Conservation (phyloP, 2,888 invertebrate species). For the Agrotis puta region DNA sequence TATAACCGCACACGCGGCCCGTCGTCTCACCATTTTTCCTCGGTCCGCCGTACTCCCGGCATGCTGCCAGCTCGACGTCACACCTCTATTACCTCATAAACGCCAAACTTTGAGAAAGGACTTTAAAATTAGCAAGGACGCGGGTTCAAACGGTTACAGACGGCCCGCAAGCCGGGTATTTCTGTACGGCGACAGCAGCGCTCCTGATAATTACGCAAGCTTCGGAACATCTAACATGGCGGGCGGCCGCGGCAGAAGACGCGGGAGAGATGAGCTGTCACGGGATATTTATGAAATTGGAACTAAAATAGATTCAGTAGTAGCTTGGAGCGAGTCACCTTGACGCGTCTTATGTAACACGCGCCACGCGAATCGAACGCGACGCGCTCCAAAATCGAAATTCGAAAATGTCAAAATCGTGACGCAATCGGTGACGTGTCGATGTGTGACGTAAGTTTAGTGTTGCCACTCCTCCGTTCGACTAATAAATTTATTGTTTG, state of each 20-base stretch:
- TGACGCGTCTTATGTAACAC: conserved; percentile 87
- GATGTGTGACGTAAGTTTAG: conserved; percentile 84
- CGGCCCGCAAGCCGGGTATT: conserved; percentile 68
- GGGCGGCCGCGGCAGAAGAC: conserved; percentile 81
- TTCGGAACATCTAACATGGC: conserved; percentile 80
- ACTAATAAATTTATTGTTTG: conserved; percentile 91
- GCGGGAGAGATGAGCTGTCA: conserved; percentile 90
- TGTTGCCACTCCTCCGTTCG: conserved; percentile 90
- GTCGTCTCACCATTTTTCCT: conserved; percentile 82
- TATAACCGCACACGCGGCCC: conserved; percentile 72
- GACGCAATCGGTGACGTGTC: conserved; percentile 86
- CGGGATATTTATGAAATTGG: conserved; percentile 91
- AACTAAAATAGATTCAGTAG: conserved; percentile 90
- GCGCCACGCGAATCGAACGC: conserved; percentile 77
- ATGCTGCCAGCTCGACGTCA: conserved; percentile 88
- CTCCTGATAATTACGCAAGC: conserved; percentile 85
- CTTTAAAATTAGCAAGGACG: conserved; percentile 90
- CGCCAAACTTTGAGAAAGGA: conserved; percentile 88
- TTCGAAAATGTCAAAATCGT: conserved; percentile 83
- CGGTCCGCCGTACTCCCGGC: conserved; percentile 88
- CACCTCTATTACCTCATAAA: conserved; percentile 88
- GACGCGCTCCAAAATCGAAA: conserved; percentile 77
- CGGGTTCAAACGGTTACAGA: conserved; percentile 74
- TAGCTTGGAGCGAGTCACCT: conserved; percentile 89
- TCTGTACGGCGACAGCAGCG: conserved; percentile 76